phyloP scores from a whole-genome alignment of 2,888 invertebrate species.

The Drosophila merina region DNA sequence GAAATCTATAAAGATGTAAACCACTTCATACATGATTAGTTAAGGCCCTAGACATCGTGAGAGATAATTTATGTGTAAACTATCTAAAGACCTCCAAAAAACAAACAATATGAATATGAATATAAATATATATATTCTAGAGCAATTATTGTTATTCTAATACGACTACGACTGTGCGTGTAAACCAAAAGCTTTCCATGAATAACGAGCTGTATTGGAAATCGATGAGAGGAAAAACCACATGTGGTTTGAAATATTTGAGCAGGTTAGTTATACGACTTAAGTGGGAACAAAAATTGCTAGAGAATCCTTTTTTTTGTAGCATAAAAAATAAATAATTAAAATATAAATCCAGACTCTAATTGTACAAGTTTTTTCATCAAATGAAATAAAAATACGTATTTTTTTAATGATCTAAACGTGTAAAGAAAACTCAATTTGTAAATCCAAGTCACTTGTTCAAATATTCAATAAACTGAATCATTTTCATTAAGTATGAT shows the following conservation, averaged over 20 bases:
- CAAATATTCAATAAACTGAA: no score
- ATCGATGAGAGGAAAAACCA: not conserved
- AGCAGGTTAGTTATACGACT: not conserved
- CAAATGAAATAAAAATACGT: not conserved
- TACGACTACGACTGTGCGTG: slow-evolving; percentile 23
- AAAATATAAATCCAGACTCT: not conserved
- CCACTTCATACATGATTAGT: slow-evolving; percentile 9
- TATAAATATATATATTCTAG: slow-evolving; percentile 1
- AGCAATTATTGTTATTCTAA: slow-evolving; percentile 27
- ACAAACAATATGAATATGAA: no score
- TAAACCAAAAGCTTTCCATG: slow-evolving; percentile 7
- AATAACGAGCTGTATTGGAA: not conserved
- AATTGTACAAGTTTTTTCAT: not conserved
- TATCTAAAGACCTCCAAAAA: not conserved
- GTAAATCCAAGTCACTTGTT: not conserved
- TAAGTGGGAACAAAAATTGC: not conserved
- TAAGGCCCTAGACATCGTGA: slow-evolving; percentile 4
- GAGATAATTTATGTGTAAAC: slow-evolving; percentile 17
- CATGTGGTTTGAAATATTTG: not conserved
- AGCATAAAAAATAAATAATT: not conserved
- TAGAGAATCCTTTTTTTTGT: not conserved
- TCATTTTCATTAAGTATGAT: no score
- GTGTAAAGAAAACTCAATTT: not conserved
- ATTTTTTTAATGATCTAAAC: not conserved
- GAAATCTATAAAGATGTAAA: slow-evolving; percentile 6